phyloP scores from a whole-genome alignment of 2,113 vertebrate genomes.

The Planiliza haematocheilus region DNA sequence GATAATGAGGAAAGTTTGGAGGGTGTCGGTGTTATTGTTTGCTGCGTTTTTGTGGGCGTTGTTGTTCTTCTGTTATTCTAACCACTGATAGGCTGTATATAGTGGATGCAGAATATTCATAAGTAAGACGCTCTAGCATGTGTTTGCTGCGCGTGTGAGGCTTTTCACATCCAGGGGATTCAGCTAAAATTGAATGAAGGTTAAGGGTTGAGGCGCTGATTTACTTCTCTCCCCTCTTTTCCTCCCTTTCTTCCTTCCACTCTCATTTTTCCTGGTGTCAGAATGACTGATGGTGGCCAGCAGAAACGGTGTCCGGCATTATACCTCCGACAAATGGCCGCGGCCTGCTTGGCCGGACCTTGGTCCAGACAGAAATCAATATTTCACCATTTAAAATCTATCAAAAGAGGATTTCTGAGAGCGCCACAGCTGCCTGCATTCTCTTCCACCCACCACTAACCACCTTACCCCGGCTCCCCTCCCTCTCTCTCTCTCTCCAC shows the following conservation, averaged over 20 bases:
- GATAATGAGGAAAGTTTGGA: conserved; percentile 58
- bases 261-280: conserved; percentile 75
- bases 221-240: conserved; percentile 65
- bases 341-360: conserved; percentile 96
- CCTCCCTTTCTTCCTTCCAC: conserved; percentile 36
- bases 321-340: conserved; percentile 94
- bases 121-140: neutral
- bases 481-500: conserved; percentile 36
- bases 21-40: conserved; percentile 28
- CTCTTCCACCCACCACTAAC: conserved; percentile 85
- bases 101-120: conserved; percentile 11
- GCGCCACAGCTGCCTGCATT: conserved; percentile 92
- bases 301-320: conserved; percentile 93
- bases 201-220: conserved; percentile 53
- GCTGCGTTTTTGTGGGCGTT: conserved; percentile 5
- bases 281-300: conserved; percentile 83
- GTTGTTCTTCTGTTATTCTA: conserved; percentile 20
- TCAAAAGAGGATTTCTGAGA: conserved; percentile 94
- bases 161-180: conserved; percentile 8
- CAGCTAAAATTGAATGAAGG: conserved; percentile 8
- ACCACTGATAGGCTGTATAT: conserved; percentile 2
- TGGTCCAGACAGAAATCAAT: conserved; percentile 99
- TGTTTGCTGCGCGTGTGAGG: neutral
- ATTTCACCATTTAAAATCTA: conserved; percentile 99
- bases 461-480: conserved; percentile 75